These are phyloP conservation scores for Taurulus bubalis DNA, from an alignment of 2,113 vertebrate species.

Conservation along the genomic window DNA sequence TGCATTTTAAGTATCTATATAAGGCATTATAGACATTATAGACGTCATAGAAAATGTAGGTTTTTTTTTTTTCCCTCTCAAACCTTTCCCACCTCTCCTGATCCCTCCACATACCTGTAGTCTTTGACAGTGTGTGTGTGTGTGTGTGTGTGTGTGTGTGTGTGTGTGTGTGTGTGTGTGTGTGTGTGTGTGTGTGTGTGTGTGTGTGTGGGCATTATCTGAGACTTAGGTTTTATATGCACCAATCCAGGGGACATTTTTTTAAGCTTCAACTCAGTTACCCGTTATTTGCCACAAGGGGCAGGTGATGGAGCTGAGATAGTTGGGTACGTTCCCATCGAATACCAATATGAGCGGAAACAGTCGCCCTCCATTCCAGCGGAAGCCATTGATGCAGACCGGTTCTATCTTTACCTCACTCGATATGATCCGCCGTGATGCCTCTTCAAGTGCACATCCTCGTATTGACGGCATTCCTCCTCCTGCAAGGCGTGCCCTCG, in stretches of 20 bases:
- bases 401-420: constrained; percentile 37
- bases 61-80: too few relatives aligned
- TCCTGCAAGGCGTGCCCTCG: constrained; percentile 37
- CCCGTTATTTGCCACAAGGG: constrained; percentile 6
- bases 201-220: too few relatives aligned
- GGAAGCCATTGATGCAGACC: constrained; percentile 26
- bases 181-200: too few relatives aligned
- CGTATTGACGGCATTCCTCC: constrained; percentile 51
- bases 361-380: constrained; percentile 3
- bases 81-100: background rate
- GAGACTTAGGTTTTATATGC: background rate
- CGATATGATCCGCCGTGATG: constrained; percentile 41
- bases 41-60: too few relatives aligned
- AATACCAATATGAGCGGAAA: constrained; percentile 32
- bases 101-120: too few relatives aligned
- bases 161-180: too few relatives aligned
- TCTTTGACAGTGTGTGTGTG: too few relatives aligned
- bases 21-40: background rate
- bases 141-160: too few relatives aligned
- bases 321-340: constrained; percentile 1
- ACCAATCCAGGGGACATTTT: background rate
- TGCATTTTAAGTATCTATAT: background rate
- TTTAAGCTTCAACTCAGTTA: constrained; percentile 16
- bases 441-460: constrained; percentile 57
- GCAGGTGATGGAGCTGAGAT: constrained; percentile 5